Conservation (phyloP, 2,113 vertebrate species). For the Setophaga kirtlandii region DNA sequence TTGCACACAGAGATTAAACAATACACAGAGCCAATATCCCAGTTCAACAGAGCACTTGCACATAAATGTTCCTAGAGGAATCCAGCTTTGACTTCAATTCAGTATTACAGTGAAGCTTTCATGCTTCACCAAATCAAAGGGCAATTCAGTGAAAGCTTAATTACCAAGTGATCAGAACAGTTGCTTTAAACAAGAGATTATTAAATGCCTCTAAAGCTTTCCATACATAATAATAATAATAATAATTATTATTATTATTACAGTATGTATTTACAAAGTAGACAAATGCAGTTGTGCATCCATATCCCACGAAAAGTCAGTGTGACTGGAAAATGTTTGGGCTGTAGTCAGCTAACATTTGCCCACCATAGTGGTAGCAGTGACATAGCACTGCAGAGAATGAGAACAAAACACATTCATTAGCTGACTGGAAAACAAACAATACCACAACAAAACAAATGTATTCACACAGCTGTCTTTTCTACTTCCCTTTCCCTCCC, state of each 20-base stretch:
- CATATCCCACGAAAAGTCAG: background rate
- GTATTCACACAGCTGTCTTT: slow-evolving; percentile 12
- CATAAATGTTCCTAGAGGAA: background rate
- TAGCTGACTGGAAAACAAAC: background rate
- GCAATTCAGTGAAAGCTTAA: background rate
- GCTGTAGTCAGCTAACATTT: background rate
- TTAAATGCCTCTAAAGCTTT: background rate
- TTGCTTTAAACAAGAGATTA: background rate
- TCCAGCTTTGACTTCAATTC: background rate
- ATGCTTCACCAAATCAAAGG: background rate
- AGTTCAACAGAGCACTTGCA: background rate
- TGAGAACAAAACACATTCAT: background rate
- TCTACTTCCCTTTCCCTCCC: background rate
- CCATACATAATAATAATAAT: background rate
- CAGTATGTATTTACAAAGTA: background rate
- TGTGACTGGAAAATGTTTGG: background rate
- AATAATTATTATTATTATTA: background rate
- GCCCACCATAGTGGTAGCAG: background rate
- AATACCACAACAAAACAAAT: slow-evolving; percentile 10
- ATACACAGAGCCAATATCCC: background rate
- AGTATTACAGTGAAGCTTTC: background rate
- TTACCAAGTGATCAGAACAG: background rate
- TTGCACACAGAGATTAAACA: background rate
- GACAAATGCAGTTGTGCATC: background rate
- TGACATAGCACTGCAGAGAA: background rate